A percentile compares a stretch with the other conserved stretches of the same genome.
These are phyloP conservation scores for Clytia hemisphaerica DNA, from an alignment of 30 jellyfish, hydroid and myxozoan species.

Conservation along the genomic window DNA sequence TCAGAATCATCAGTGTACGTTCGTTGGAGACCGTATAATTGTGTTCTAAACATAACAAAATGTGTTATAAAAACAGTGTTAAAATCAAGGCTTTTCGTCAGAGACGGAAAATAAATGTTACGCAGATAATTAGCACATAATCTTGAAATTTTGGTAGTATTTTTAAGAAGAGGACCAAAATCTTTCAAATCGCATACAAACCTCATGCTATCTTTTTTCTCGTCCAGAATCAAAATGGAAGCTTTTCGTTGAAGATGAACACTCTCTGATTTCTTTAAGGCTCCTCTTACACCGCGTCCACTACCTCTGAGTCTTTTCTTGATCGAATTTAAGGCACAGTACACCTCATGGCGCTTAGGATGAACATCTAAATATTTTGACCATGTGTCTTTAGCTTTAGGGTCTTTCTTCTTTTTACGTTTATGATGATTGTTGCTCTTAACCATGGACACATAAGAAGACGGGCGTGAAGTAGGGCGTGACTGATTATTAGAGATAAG, in stretches of 20 bases:
- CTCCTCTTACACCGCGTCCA: slow-evolving; percentile 17
- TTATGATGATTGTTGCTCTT: slow-evolving; percentile 2
- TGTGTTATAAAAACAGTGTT: too few species aligned
- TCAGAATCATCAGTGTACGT: neutral
- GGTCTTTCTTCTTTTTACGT: slow-evolving; percentile 5
- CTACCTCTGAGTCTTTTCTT: slow-evolving; percentile 12
- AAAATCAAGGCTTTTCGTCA: too few species aligned
- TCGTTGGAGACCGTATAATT: neutral
- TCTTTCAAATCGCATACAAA: too few species aligned
- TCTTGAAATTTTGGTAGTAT: too few species aligned
- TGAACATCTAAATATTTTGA: slow-evolving; percentile 61
- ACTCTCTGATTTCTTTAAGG: slow-evolving; percentile 35
- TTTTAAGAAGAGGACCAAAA: too few species aligned
- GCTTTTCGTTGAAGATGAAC: slow-evolving; percentile 71
- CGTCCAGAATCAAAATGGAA: slow-evolving; percentile 63
- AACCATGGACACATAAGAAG: neutral
- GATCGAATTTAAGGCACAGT: slow-evolving; percentile 27
- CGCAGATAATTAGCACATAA: too few species aligned
- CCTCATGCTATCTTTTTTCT: slow-evolving; percentile 69
- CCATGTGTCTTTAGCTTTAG: slow-evolving; percentile 38
- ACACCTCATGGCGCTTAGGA: slow-evolving; percentile 62
- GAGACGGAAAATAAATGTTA: too few species aligned
- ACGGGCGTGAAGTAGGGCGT: neutral
- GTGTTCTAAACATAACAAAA: neutral
- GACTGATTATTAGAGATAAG: neutral